Conservation (phyloP, 1,140 invertebrate species). For the Tetragonula clypearis region DNA sequence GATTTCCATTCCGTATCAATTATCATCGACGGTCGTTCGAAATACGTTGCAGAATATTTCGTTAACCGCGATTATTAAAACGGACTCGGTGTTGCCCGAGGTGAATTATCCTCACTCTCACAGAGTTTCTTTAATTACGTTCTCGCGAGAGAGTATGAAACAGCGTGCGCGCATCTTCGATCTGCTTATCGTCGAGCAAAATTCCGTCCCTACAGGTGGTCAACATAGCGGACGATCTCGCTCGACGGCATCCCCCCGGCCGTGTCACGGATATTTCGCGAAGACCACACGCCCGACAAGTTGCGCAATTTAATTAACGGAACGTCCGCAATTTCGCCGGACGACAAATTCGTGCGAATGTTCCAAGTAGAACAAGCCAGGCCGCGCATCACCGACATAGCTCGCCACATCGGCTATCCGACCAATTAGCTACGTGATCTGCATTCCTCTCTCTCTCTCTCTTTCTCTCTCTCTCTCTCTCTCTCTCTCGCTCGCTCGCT, state of each 20-base stretch:
- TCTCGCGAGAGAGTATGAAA: no score
- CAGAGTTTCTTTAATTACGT: no score
- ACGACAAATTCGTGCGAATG: slow-evolving; percentile 34
- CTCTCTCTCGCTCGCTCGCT: background rate
- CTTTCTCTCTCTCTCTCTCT: background rate
- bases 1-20: no score
- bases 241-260: background rate
- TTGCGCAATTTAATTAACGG: slow-evolving; percentile 60
- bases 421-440: slow-evolving; percentile 70
- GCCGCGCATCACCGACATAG: slow-evolving; percentile 8
- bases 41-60: no score
- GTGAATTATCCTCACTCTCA: no score
- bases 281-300: background rate
- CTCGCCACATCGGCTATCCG: slow-evolving; percentile 47
- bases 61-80: no score
- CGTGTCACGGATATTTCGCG: background rate
- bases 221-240: background rate
- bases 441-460: no score
- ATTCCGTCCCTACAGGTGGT: background rate
- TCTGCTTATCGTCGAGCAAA: background rate
- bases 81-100: no score
- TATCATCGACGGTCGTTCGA: no score
- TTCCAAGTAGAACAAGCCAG: background rate
- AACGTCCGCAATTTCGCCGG: slow-evolving; percentile 24
- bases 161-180: no score